A percentile compares a stretch with the other conserved stretches of the same genome.
These are phyloP conservation scores for Teleiodes luculella DNA, from an alignment of 2,888 invertebrate genomes.

Conservation along the genomic window DNA sequence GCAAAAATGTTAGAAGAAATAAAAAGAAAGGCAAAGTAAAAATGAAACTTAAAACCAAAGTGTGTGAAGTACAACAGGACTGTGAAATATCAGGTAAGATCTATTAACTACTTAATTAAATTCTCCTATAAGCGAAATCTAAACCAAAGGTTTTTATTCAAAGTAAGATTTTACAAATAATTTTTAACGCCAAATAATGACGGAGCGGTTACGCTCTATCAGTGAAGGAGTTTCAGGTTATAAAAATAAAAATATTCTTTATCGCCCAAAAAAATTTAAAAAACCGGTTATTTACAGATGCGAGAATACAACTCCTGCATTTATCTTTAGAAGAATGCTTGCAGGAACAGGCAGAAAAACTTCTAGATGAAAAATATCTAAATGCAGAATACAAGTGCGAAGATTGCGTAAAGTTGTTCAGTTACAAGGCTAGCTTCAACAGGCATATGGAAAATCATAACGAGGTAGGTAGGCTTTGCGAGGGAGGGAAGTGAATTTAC, in stretches of 20 bases:
- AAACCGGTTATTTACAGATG: conserved; percentile 22
- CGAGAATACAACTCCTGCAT: conserved; percentile 34
- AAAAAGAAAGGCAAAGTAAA: conserved; percentile 26
- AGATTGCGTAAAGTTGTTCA: conserved; percentile 53
- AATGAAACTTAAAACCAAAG: conserved; percentile 18
- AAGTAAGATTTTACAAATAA: too few species aligned
- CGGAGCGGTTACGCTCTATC: too few species aligned
- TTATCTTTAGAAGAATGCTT: conserved; percentile 47
- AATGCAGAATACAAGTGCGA: conserved; percentile 44
- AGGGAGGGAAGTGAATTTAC: too few species aligned
- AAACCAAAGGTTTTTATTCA: too few species aligned
- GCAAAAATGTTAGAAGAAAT: conserved; percentile 25
- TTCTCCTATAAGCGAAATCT: too few species aligned
- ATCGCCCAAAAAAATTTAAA: neutral
- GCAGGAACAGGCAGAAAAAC: conserved; percentile 39
- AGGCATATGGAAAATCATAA: conserved; percentile 55
- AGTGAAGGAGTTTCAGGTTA: too few species aligned
- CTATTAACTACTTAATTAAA: neutral
- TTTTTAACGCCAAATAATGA: too few species aligned
- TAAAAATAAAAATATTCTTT: neutral
- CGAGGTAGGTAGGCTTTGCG: too few species aligned
- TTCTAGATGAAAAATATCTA: conserved; percentile 37
- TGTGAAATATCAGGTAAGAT: neutral
- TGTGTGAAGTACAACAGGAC: conserved; percentile 2
- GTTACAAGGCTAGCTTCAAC: conserved; percentile 45